These are phyloP conservation scores for Molothrus ater DNA, from an alignment of 2,797 vertebrate genomes.

Conservation along the genomic window DNA sequence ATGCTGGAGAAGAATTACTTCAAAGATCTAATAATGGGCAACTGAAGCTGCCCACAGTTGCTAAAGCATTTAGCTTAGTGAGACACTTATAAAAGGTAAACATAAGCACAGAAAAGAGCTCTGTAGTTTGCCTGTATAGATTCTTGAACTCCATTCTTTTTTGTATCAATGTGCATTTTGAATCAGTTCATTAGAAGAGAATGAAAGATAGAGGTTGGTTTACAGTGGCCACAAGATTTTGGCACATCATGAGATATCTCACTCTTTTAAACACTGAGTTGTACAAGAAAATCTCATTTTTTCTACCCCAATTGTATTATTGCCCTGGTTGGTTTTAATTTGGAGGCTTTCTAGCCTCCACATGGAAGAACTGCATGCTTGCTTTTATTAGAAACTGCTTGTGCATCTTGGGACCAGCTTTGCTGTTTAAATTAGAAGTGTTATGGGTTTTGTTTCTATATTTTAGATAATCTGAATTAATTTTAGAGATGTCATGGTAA, in stretches of 20 bases:
- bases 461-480: background rate
- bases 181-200: background rate
- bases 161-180: background rate
- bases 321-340: background rate
- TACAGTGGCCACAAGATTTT: background rate
- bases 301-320: background rate
- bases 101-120: background rate
- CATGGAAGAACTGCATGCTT: background rate
- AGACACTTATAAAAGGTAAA: background rate
- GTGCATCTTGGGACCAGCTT: background rate
- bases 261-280: background rate
- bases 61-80: background rate
- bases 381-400: background rate
- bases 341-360: background rate
- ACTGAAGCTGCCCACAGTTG: background rate
- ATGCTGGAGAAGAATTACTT: slow-evolving; percentile 20
- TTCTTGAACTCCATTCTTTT: background rate
- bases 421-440: background rate
- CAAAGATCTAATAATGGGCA: slow-evolving; percentile 26
- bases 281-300: background rate
- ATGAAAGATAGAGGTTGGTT: background rate
- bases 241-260: background rate
- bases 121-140: background rate
- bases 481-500: background rate
- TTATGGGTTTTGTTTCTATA: background rate